phyloP scores from a whole-genome alignment of 2,113 vertebrate genomes.

The Lamprotornis superbus region DNA sequence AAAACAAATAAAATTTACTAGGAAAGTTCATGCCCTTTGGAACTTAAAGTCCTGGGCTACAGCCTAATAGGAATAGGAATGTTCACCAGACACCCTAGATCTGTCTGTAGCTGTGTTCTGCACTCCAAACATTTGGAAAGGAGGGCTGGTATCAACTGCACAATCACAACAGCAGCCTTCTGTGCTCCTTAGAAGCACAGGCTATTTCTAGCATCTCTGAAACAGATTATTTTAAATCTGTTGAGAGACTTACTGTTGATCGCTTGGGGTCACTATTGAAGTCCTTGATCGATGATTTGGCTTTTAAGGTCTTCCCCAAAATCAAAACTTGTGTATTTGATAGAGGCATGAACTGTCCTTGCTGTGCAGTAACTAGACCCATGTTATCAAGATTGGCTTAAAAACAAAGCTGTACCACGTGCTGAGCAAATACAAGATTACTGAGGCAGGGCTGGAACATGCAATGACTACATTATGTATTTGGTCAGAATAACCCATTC shows the following conservation, averaged over 20 bases:
- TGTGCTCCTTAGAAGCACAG: neutral
- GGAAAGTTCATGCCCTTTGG: neutral
- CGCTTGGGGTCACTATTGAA: neutral
- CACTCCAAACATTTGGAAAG: neutral
- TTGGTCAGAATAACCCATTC: neutral
- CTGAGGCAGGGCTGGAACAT: fast-evolving
- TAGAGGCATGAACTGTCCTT: neutral
- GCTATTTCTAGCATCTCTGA: constrained; percentile 43
- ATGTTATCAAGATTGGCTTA: neutral
- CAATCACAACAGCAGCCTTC: neutral
- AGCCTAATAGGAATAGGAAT: neutral
- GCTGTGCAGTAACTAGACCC: neutral
- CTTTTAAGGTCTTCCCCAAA: neutral
- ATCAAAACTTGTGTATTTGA: neutral
- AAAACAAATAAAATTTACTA: neutral
- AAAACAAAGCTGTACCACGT: neutral
- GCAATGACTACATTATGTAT: neutral
- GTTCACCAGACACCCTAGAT: neutral
- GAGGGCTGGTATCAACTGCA: neutral
- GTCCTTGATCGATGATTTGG: neutral
- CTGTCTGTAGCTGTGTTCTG: neutral
- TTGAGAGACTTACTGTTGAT: constrained; percentile 36
- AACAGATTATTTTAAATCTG: constrained; percentile 60
- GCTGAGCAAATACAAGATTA: constrained; percentile 1
- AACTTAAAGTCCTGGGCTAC: neutral